Base-by-base conservation (phyloP, 1,140 invertebrate genomes). In the Drosophila equinoxialis region DNA sequence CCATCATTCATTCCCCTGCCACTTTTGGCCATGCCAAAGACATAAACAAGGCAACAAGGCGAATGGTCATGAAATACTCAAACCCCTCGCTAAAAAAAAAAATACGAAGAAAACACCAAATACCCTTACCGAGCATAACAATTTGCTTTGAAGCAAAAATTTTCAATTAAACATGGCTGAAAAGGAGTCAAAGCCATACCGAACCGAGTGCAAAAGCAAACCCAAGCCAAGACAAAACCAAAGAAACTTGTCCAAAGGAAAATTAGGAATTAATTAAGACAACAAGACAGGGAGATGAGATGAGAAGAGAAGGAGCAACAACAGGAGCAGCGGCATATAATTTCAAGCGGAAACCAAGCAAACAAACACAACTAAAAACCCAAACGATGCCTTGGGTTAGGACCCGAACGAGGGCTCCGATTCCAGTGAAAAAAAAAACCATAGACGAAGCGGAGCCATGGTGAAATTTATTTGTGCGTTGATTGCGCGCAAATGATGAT, bases 241-340 rank as follows among this genome's bases (percentile, higher is more conserved):
- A 51, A 51, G 45, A 51, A 51, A 51, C 45, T 51, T 51, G 45
- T 51, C 48, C 57, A 37, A 20, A 84, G 68, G 74, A 82, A 89
- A 89, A 89, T 89, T 89, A 89, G 84, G 85, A 89, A 89, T 89
- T 89, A 89, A 89, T 89, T 89, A 89, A 89, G 84, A 89, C 81
- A 89, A 81, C 74, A 85, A 68, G 61, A 77, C 61, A 39, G 66
- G 26, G 33, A 45, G 37, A 67, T 37, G 37, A 45, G 51, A 45
- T 30, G 65, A 73, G 37, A 14, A 63, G 42, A 20, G 30, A 45
- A 66, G 37, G 39, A 63, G 71, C 37, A 71, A 26, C 39, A 64
- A 13, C 64, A 63, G 48, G 17, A 55, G 63, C 33, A 20, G 64
- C 39, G 26, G 68, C 83, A 64, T 77, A 83, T 89, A 89, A 89